Base-by-base conservation (phyloP, 2,113 vertebrate species). In the Rynchops niger region DNA sequence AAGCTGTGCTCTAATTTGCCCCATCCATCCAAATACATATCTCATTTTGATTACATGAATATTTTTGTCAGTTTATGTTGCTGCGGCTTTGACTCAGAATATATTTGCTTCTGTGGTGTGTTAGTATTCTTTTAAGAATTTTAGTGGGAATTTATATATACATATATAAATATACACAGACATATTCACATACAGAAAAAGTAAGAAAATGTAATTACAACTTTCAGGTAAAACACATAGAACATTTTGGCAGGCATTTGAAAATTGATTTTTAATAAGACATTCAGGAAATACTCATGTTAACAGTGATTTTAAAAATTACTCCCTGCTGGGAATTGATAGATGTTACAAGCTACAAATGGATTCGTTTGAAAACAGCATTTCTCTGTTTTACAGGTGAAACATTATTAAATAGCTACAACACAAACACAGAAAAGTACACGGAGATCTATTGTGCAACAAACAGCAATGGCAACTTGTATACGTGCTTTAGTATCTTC, bases 241-340 rank as follows among this genome's bases (percentile, higher is more conserved):
- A 87, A 47, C 66, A 76, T 91, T 95, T 95, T 93, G 91, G 38
- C 66, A 97, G 84, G 84, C 58, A 63, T 77, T 85, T 87, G 66
- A 90, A 95, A 87, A 90, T 58, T 77, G 89, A 81, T 93, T 96
- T 97, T 94, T 85, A 80, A 82, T 89, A 72, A 96, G 93, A 91
- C 85, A 95, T 94, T 87, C 87, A 91, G 84, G 82, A 93, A 96
- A 93, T 90, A 40, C 36, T 86, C 43, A 13, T 79, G 66, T 93
- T 89, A 95, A 85, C 43, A 40, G 61, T 0, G 0, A 81, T 86
- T 90, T 90, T 21, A 47, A 90, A 79, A 88, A 69, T 70, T 42
- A 15, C 56, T 91, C 66, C 66, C 91, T 85, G 36, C 71, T 91
- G 93, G 84, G 89, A 95, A 58, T 38, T 85, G 84, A 70, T 91